These are phyloP conservation scores for Azemiops feae DNA, from an alignment of 2,113 vertebrate species.

Conservation along the genomic window DNA sequence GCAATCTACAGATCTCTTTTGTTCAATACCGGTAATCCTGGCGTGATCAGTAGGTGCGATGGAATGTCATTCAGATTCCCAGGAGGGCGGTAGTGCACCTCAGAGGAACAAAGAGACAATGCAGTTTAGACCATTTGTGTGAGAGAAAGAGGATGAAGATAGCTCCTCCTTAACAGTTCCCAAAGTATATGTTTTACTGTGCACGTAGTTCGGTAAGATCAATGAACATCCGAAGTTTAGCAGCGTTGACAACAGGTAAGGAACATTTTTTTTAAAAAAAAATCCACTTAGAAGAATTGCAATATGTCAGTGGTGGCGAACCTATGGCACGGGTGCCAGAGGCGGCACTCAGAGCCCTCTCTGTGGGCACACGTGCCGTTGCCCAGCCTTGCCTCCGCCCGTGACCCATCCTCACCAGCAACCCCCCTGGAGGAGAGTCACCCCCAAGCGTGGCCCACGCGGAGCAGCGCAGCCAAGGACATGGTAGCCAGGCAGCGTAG, in stretches of 20 bases:
- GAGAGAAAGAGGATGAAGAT: background rate
- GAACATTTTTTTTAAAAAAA: background rate
- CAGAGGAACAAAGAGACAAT: background rate
- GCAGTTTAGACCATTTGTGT: background rate
- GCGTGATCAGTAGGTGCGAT: background rate
- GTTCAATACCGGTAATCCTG: background rate
- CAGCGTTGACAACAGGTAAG: background rate
- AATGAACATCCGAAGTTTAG: background rate
- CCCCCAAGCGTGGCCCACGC: no score
- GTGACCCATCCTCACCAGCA: no score
- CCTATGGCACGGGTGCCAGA: no score
- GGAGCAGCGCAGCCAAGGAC: no score
- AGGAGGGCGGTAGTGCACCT: background rate
- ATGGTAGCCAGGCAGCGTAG: no score
- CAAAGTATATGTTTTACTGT: background rate
- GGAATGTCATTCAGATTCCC: background rate
- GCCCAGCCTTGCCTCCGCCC: no score
- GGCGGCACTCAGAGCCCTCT: no score
- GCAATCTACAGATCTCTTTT: background rate
- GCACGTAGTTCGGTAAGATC: background rate
- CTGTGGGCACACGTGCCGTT: no score
- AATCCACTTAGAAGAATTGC: background rate
- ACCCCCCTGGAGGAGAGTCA: no score
- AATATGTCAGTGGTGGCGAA: no score
- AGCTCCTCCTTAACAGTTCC: background rate